Percentiles rank a stretch among this genome's conserved stretches.
phyloP scores from a whole-genome alignment of 2,888 invertebrate species.

The Melipona bicolor region DNA sequence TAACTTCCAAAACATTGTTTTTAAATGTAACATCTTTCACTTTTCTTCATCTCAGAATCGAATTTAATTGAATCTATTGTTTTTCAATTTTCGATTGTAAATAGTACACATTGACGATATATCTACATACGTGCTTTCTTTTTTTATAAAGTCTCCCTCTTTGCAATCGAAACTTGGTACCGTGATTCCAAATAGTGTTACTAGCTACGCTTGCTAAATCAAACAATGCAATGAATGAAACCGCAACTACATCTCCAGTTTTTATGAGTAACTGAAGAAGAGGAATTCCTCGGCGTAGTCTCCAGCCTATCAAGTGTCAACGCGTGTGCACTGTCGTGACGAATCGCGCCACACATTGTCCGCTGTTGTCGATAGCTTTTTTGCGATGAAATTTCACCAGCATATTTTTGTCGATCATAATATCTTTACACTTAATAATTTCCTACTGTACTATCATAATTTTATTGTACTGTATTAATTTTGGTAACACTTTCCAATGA shows the following conservation, averaged over 20 bases:
- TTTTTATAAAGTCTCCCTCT: too few species aligned
- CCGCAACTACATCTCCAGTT: slow-evolving; percentile 24
- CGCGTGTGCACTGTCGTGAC: slow-evolving; percentile 1
- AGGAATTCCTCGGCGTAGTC: slow-evolving; percentile 27
- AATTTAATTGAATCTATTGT: too few species aligned
- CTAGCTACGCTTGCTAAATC: slow-evolving; percentile 7
- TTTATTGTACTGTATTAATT: neutral
- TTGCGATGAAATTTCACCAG: slow-evolving; percentile 37
- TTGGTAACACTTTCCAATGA: neutral
- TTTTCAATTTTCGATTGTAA: too few species aligned
- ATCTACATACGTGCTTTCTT: too few species aligned
- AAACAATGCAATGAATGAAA: slow-evolving; percentile 32
- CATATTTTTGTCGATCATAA: slow-evolving; percentile 21
- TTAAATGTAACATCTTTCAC: too few species aligned
- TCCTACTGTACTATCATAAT: neutral
- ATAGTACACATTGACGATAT: too few species aligned
- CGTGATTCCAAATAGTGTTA: too few species aligned
- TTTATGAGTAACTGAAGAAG: slow-evolving; percentile 26
- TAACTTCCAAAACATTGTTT: too few species aligned
- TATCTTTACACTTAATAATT: neutral
- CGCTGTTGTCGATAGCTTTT: slow-evolving; percentile 23
- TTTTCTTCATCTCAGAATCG: too few species aligned
- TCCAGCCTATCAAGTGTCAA: slow-evolving; percentile 15
- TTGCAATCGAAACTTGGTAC: too few species aligned
- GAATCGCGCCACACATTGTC: slow-evolving; percentile 7